Percentiles rank a stretch among this genome's conserved stretches.
These are phyloP conservation scores for Cuculus canorus DNA, from an alignment of 2,797 vertebrate genomes.

Conservation along the genomic window DNA sequence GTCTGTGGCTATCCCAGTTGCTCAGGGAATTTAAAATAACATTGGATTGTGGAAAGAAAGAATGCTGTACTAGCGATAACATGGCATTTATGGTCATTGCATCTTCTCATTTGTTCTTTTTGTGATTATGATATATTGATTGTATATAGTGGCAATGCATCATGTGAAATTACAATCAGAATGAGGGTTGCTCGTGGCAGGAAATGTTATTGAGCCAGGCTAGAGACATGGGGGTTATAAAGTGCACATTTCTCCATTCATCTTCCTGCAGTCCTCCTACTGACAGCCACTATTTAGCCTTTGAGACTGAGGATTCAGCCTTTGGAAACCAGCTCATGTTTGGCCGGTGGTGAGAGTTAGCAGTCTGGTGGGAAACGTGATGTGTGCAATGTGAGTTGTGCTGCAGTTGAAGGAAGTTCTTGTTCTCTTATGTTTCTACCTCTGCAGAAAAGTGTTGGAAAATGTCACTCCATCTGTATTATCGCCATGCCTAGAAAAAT, in stretches of 20 bases:
- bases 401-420: not conserved
- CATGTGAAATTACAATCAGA: slow-evolving; percentile 37
- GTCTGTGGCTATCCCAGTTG: not conserved
- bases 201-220: not conserved
- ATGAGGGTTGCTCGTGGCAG: slow-evolving; percentile 19
- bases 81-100: not conserved
- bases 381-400: not conserved
- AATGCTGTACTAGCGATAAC: not conserved
- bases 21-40: slow-evolving; percentile 3
- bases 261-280: slow-evolving; percentile 9
- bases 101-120: slow-evolving; percentile 28
- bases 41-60: slow-evolving; percentile 3
- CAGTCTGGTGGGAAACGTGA: not conserved
- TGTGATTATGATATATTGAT: slow-evolving; percentile 30
- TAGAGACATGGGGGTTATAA: not conserved
- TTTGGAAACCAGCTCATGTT: not conserved
- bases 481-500: not conserved
- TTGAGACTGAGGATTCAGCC: slow-evolving; percentile 9
- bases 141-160: not conserved
- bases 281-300: slow-evolving; percentile 40
- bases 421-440: slow-evolving; percentile 2
- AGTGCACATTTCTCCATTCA: not conserved
- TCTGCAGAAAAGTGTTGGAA: not conserved
- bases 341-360: slow-evolving; percentile 10
- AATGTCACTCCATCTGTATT: not conserved